Conservation (phyloP, 2,113 vertebrate genomes). For the Dicaeum eximium region DNA sequence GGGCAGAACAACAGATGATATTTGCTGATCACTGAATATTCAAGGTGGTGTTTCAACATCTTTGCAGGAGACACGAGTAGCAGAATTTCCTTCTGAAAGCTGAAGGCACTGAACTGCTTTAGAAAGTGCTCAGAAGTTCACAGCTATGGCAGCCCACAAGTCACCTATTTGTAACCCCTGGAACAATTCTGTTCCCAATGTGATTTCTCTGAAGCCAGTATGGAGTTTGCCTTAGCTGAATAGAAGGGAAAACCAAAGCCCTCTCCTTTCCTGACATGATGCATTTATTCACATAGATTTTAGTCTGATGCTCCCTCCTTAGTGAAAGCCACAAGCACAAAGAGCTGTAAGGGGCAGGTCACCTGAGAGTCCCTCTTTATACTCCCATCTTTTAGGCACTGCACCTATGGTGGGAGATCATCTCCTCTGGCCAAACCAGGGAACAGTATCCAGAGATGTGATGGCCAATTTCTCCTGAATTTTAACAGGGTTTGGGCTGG, state of each 20-base stretch:
- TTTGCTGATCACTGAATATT: background rate
- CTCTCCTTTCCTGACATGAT: background rate
- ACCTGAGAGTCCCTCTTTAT: background rate
- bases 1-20: background rate
- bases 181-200: background rate
- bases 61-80: background rate
- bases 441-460: background rate
- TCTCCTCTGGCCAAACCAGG: background rate
- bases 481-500: background rate
- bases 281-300: background rate
- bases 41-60: background rate
- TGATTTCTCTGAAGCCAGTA: background rate
- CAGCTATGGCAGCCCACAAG: background rate
- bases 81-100: background rate
- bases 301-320: background rate
- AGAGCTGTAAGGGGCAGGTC: background rate
- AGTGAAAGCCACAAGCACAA: background rate
- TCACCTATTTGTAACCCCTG: background rate
- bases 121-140: background rate
- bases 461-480: background rate
- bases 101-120: background rate
- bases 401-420: background rate
- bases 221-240: background rate
- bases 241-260: background rate
- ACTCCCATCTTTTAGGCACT: background rate